phyloP scores from a whole-genome alignment of 1,140 invertebrate species.

The Gonatopus flavifemur region DNA sequence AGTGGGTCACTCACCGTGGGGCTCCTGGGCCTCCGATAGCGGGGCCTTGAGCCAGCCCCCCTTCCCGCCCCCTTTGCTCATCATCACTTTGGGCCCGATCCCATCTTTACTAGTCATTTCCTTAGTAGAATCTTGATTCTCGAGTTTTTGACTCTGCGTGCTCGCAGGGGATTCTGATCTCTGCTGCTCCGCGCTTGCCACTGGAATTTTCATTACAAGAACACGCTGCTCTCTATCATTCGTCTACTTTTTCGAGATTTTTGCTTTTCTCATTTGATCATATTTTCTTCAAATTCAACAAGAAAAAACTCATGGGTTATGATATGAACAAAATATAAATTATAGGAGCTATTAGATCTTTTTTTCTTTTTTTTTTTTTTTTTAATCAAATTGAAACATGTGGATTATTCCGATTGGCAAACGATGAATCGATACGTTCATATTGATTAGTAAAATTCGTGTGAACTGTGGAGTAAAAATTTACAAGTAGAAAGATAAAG shows the following conservation, averaged over 20 bases:
- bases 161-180: slow-evolving; percentile 56
- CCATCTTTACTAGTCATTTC: slow-evolving; percentile 58
- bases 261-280: slow-evolving; percentile 1
- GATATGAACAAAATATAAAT: no score
- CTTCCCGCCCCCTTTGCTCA: slow-evolving; percentile 60
- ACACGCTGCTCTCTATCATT: slow-evolving; percentile 36
- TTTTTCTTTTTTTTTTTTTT: no score
- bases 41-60: slow-evolving; percentile 57
- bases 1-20: slow-evolving; percentile 61
- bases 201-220: slow-evolving; percentile 52
- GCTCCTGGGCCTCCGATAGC: slow-evolving; percentile 58
- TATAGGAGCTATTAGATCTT: no score
- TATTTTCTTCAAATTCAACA: no score
- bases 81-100: slow-evolving; percentile 54
- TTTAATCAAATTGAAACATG: no score
- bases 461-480: no score
- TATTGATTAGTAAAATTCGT: no score
- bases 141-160: slow-evolving; percentile 53
- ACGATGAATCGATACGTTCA: background rate
- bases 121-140: slow-evolving; percentile 55
- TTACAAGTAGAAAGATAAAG: no score
- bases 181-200: slow-evolving; percentile 57
- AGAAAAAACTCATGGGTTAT: no score
- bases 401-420: no score
- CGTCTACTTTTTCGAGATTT: slow-evolving; percentile 1